Conservation (phyloP, 2,888 invertebrate species). For the Gerris lacustris region DNA sequence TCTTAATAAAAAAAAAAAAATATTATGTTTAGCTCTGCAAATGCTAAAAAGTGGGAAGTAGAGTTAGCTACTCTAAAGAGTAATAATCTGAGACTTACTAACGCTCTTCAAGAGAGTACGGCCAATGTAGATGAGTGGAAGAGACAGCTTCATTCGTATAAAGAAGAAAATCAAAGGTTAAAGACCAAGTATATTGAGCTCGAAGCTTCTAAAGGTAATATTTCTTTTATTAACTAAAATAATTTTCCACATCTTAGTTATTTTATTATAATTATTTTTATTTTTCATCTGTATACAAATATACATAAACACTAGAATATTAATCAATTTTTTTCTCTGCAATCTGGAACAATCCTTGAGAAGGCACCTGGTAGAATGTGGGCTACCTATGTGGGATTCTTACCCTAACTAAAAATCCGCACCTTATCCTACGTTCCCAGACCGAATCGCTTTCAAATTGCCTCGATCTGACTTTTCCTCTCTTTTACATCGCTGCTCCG, state of each 20-base stretch:
- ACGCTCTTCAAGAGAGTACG: slow-evolving; percentile 87
- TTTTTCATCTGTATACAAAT: neutral
- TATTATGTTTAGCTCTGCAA: slow-evolving; percentile 66
- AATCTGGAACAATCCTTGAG: too few relatives aligned
- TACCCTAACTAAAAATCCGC: too few relatives aligned
- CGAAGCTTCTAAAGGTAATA: slow-evolving; percentile 52
- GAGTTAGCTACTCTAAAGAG: slow-evolving; percentile 91
- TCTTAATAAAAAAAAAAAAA: too few relatives aligned
- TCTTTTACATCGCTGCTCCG: too few relatives aligned
- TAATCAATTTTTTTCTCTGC: too few relatives aligned
- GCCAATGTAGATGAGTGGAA: slow-evolving; percentile 99
- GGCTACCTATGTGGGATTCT: too few relatives aligned
- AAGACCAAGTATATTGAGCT: slow-evolving; percentile 58
- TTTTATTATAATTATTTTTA: neutral
- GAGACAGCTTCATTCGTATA: slow-evolving; percentile 80
- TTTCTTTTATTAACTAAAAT: neutral
- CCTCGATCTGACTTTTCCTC: too few relatives aligned
- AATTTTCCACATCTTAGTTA: neutral
- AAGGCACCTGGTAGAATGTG: too few relatives aligned
- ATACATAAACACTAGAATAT: neutral
- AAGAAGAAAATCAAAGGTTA: slow-evolving; percentile 78
- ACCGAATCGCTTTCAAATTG: too few relatives aligned
- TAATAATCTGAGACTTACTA: slow-evolving; percentile 87
- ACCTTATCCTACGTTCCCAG: too few relatives aligned
- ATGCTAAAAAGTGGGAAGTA: slow-evolving; percentile 98